phyloP scores from a whole-genome alignment of 92 coral and sea anemone genomes.

The Actinostola sp. region DNA sequence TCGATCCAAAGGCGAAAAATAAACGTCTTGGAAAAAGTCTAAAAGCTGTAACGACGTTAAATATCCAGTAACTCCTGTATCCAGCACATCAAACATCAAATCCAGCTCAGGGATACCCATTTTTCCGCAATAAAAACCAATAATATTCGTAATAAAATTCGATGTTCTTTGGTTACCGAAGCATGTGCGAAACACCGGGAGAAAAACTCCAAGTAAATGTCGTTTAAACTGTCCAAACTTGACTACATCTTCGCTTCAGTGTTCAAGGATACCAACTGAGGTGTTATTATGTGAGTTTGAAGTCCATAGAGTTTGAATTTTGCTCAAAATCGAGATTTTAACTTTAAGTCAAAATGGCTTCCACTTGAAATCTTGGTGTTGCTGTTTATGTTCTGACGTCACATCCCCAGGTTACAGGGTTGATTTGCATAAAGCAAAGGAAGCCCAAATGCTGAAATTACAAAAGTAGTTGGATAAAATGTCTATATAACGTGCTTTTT shows the following conservation, averaged over 20 bases:
- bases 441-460: constrained; percentile 3
- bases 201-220: background rate
- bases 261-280: background rate
- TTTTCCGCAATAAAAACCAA: constrained; percentile 19
- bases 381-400: constrained; percentile 56
- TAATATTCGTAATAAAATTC: background rate
- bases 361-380: constrained; percentile 1
- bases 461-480: background rate
- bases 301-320: background rate
- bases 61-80: constrained; percentile 78
- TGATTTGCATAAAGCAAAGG: constrained; percentile 45
- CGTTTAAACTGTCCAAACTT: background rate
- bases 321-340: background rate
- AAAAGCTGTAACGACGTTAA: constrained; percentile 76
- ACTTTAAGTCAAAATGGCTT: constrained; percentile 16
- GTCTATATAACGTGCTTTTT: too few species aligned
- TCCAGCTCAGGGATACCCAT: constrained; percentile 97
- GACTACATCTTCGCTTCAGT: background rate
- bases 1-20: constrained; percentile 72
- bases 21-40: constrained; percentile 79
- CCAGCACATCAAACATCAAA: constrained; percentile 90
- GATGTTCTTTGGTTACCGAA: constrained; percentile 22
- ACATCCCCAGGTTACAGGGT: constrained; percentile 37
- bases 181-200: constrained; percentile 3
- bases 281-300: background rate